Evolutionary conservation across 2,888 invertebrate genomes (phyloP), one percentile per base, ranked within the genome.

Genomic region (Cheilosia soror): DNA sequence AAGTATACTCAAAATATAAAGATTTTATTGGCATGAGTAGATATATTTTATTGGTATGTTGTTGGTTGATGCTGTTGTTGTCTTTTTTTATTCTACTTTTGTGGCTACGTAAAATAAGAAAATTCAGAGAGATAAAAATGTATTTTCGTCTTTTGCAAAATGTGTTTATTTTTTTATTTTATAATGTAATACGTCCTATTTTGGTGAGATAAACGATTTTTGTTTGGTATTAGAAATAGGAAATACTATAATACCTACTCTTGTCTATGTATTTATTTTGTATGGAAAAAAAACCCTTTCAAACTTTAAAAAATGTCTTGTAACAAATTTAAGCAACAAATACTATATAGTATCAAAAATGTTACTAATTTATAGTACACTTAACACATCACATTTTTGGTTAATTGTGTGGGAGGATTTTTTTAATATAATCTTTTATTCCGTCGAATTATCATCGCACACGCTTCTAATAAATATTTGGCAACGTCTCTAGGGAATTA

Each of bases 1-100:
- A 63, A 69, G 37, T 3, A 33, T n/a, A 62, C 58, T 53, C 33
- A 2, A n/a, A 53, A 47, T 40, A 63, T 68, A 78, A 71, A 27
- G n/a, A 63, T 65, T 78, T 78, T 57, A 49, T 53, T 62, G 57
- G 29, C 55, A 63, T 58, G 47, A 40, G 49, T n/a, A n/a, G n/a
- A n/a, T n/a, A n/a, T n/a, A n/a, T n/a, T n/a, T n/a, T n/a, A n/a
- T n/a, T n/a, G n/a, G n/a, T n/a, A n/a, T 11, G 20, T 40, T 55
- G 40, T 31, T 44, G 31, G 33, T 40, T 47, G 25, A 47, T 20
- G 7, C 7, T 7, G 13, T 7, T 25, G n/a, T 33, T 53, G 6
- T 69, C 37, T 37, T 31, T 57, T 37, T 42, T 60, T 42, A 20
- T 5, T 31, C 42, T 9, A 1, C 29, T 27, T 25, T 6, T 44